Evolutionary conservation across 2,113 vertebrate species (phyloP), one percentile per base, ranked within the genome.

Genomic region (Orthonyx spaldingii): DNA sequence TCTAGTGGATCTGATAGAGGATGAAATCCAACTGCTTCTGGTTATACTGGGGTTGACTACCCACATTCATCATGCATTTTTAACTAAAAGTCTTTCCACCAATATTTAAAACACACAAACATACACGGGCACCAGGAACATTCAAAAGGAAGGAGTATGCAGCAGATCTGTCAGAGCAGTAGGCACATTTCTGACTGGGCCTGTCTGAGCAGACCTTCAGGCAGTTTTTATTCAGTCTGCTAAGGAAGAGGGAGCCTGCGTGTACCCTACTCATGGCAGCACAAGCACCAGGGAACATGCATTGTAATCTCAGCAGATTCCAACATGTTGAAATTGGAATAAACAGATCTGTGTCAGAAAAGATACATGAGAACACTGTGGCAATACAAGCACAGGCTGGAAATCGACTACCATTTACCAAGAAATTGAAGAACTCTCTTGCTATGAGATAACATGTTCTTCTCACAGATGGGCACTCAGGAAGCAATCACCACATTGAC

Each of bases 271-370:
- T 72, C 23, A 28, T 1, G 10, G 72, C 60, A 89, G 61, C 37
- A 33, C 30, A 35, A 33, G 46, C 66, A 44, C 47, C 0, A 0
- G 16, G 35, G 22, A 94, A 78, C 0, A 0, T 1, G 26, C 26
- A 13, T 0, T 56, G 57, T 28, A 44, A 60, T 33, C 69, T 63
- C 22, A 85, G 46, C 7, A 7, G 42, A 75, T 28, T 33, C 32
- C 44, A 60, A 26, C 32, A 9, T 1, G n/a, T 8, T 57, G 57
- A 28, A 78, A 79, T 70, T 13, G 21, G 72, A 94, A 82, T n/a
- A 71, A 87, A 41, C 11, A 60, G 13, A 50, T 42, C 37, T 23
- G 26, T 13, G 26, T 28, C 79, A 85, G 27, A 55, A 27, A 42
- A 60, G 16, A 42, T 33, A 21, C 9, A 35, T 3, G 21, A 65